Evolutionary conservation across 92 coral and sea anemone genomes (phyloP), one percentile per base, ranked within the genome.

Genomic region (Epizoanthus stellaris): DNA sequence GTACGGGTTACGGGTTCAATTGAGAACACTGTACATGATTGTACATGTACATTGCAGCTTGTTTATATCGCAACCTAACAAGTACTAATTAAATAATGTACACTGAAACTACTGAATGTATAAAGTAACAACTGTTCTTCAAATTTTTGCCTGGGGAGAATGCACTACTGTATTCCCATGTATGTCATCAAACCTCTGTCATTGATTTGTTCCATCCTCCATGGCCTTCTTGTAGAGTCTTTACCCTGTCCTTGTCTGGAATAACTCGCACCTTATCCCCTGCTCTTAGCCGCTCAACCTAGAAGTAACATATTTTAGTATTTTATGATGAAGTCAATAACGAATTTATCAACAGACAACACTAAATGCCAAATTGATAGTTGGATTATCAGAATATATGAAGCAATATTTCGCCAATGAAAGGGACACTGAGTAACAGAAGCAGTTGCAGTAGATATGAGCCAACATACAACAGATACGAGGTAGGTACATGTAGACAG

Each of bases 201-300:
- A 94, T 94, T 0, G 86, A 86, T 30, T 91, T 89, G 59, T 89
- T 91, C 98, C 98, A 94, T 30, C 98, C 98, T 9, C 98, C 98
- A 59, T 94, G 95, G 13, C 98, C 98, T 58, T 94, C 91, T 76
- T 94, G 98, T 8, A 92, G 70, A 0, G 75, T 80, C 30, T 89
- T 88, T 10, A 93, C 90, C 3, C 61, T 81, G 15, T 93, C 88
- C 61, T 77, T 91, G 70, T 91, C 65, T 36, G 53, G 38, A 40
- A 86, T 49, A 17, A 93, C 91, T 62, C 93, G 76, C 3, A 93
- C 93, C 87, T 87, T 87, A 86, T 91, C 93, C 30, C 98, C 95
- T 1, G 92, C 80, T 79, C 90, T 58, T 30, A 93, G 85, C 21
- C 74, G 85, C 14, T 80, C 75, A 38, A 86, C 67, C 95, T 93